phyloP scores from a whole-genome alignment of 2,888 invertebrate species.

The Tuta absoluta region DNA sequence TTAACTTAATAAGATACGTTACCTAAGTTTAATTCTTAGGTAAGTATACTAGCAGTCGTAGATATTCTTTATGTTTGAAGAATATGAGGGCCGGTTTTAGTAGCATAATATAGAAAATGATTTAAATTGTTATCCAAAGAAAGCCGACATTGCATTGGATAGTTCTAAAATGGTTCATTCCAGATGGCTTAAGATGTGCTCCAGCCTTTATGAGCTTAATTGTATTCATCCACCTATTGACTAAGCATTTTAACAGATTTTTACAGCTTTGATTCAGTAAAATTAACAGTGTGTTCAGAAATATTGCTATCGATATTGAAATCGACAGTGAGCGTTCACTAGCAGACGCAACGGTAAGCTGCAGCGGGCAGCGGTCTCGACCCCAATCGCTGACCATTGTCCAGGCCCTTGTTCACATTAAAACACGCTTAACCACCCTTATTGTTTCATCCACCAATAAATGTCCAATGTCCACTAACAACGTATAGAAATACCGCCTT shows the following conservation, averaged over 20 bases:
- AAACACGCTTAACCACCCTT: conserved; percentile 80
- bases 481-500: conserved; percentile 32
- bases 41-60: background rate
- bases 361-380: conserved; percentile 65
- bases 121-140: too few relatives aligned
- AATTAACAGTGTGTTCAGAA: background rate
- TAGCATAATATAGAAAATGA: too few relatives aligned
- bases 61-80: background rate
- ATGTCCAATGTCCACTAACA: conserved; percentile 62
- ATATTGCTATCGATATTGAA: conserved; percentile 1
- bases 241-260: too few relatives aligned
- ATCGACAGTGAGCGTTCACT: background rate
- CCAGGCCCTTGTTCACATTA: conserved; percentile 79
- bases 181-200: too few relatives aligned
- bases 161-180: too few relatives aligned
- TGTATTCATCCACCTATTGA: too few relatives aligned
- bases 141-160: too few relatives aligned
- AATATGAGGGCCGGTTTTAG: too few relatives aligned
- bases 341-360: conserved; percentile 27
- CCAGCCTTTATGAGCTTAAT: too few relatives aligned
- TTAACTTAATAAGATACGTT: too few relatives aligned
- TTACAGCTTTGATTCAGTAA: too few relatives aligned
- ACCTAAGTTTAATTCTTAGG: background rate
- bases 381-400: conserved; percentile 74
- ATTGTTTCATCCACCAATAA: conserved; percentile 79